Evolutionary conservation across 2,888 invertebrate genomes (phyloP), one percentile per base, ranked within the genome.

Genomic region (Synanthedon vespiformis): DNA sequence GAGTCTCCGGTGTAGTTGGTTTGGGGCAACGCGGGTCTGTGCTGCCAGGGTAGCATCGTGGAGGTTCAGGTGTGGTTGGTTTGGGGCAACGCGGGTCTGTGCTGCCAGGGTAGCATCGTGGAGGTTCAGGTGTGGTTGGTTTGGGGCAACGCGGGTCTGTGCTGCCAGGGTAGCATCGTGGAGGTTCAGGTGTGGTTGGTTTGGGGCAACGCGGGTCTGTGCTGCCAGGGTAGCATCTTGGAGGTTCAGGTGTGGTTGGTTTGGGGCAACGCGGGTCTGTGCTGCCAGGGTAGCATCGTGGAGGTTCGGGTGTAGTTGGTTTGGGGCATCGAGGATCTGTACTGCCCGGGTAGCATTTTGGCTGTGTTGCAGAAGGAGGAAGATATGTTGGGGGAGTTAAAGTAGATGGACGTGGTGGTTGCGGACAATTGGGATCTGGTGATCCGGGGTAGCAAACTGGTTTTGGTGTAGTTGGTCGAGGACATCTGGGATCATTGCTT

Each of bases 401-500:
- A 22, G 22, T 22, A 22, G 22, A 22, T 22, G 22, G 22, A 22
- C 22, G 22, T 22, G 22, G 22, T 22, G 22, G 22, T 22, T 22
- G 22, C 1, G 22, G 22, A 22, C 22, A 22, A 22, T 22, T 22
- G 22, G 22, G 22, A 5, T 22, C 22, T 22, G 22, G 22, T 22
- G 22, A 22, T 22, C 22, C 22, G 22, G 22, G 22, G 22, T 22
- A 22, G 5, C 22, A 22, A 5, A 22, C 22, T 22, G 22, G 22
- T 22, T 22, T 22, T 22, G 22, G 22, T 22, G 22, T 1, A 5
- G 22, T 22, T 22, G 63, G 60, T 50, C 67, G 61, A 47, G 72
- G 73, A 57, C 74, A 74, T n/a, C 74, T 64, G 0, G 77, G 74
- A 59, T 84, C 80, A 22, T 63, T 61, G 13, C 11, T 44, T n/a